phyloP scores from a whole-genome alignment of 1,140 invertebrate species.

The Rhopalosiphum padi region DNA sequence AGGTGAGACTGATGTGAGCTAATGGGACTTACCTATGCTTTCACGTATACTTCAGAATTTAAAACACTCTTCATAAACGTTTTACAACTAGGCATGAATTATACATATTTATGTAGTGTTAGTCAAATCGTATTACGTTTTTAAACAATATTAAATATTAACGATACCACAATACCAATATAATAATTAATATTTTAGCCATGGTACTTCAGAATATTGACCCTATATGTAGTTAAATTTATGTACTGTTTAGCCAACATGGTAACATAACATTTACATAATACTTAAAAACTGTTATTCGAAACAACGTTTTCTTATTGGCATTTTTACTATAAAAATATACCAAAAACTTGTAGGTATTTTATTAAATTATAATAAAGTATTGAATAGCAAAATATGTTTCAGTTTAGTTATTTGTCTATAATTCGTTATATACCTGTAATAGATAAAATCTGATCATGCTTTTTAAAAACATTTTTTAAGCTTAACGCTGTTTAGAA shows the following conservation, averaged over 20 bases:
- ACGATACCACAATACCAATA: not conserved
- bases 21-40: not conserved
- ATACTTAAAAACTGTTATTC: not conserved
- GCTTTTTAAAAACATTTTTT: not conserved
- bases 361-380: not conserved
- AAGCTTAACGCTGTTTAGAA: not conserved
- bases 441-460: not conserved
- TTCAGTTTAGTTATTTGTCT: not conserved
- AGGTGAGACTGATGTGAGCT: not conserved
- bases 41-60: not conserved
- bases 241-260: not conserved
- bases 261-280: not conserved
- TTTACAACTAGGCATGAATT: not conserved
- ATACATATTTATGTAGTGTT: not conserved
- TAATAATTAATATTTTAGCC: not conserved
- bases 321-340: not conserved
- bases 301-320: not conserved
- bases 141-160: not conserved
- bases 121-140: not conserved
- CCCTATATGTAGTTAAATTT: not conserved
- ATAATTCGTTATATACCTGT: not conserved
- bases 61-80: not conserved
- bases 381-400: not conserved
- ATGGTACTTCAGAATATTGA: not conserved
- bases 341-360: not conserved